These are phyloP conservation scores for Pandemis cinnamomeana DNA, from an alignment of 2,888 invertebrate genomes.

Conservation along the genomic window DNA sequence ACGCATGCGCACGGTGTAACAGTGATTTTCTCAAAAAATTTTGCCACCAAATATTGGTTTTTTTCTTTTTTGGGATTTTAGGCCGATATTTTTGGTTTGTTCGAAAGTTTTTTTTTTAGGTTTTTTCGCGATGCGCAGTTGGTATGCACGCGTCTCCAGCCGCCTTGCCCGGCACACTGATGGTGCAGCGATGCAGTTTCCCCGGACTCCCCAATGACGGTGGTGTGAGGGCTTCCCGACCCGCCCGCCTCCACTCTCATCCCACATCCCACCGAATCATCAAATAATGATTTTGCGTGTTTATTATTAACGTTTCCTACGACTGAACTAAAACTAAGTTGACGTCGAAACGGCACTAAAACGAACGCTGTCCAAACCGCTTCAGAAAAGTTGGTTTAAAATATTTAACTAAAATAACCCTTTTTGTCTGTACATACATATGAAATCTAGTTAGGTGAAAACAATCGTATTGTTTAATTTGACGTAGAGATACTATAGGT, in stretches of 20 bases:
- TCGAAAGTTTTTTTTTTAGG: constrained; percentile 56
- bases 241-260: constrained; percentile 60
- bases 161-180: constrained; percentile 83
- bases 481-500: constrained; percentile 2
- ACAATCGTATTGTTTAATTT: constrained; percentile 39
- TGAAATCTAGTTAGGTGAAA: constrained; percentile 24
- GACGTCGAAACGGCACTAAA: too few relatives aligned
- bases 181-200: constrained; percentile 76
- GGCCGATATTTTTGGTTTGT: constrained; percentile 60
- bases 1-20: constrained; percentile 70
- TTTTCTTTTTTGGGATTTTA: constrained; percentile 58
- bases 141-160: constrained; percentile 79
- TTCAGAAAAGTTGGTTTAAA: too few relatives aligned
- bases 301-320: constrained; percentile 69
- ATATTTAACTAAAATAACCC: neutral
- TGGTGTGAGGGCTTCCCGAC: constrained; percentile 62
- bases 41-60: constrained; percentile 70
- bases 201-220: constrained; percentile 55
- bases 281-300: constrained; percentile 83
- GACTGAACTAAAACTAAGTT: too few relatives aligned
- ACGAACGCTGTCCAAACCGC: too few relatives aligned
- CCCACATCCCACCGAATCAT: constrained; percentile 80
- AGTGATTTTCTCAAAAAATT: constrained; percentile 72
- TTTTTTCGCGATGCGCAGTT: constrained; percentile 79
- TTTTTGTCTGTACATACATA: constrained; percentile 17